Conservation (phyloP, 2,888 invertebrate genomes). For the Cheilosia pagana region DNA sequence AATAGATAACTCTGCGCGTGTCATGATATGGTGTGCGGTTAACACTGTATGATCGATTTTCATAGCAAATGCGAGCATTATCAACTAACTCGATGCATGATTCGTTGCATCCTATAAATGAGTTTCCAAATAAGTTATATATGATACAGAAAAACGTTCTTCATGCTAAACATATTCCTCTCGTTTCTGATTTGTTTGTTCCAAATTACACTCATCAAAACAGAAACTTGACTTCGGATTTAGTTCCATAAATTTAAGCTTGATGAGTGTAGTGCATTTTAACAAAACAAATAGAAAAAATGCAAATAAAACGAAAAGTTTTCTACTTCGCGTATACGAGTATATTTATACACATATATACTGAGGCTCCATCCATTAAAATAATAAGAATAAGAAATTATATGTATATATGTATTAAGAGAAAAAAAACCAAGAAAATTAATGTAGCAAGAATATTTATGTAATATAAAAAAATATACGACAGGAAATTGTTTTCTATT, state of each 20-base stretch:
- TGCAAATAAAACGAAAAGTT: constrained; percentile 44
- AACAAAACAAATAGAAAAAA: constrained; percentile 38
- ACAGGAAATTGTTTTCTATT: constrained; percentile 64
- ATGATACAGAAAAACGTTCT: constrained; percentile 8
- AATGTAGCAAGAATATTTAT: constrained; percentile 62
- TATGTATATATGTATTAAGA: constrained; percentile 13
- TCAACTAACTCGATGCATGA: constrained; percentile 22
- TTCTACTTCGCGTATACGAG: constrained; percentile 35
- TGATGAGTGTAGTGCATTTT: background rate
- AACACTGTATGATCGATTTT: background rate
- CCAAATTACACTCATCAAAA: background rate
- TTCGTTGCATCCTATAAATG: constrained; percentile 37
- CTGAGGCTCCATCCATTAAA: constrained; percentile 60
- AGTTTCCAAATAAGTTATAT: constrained; percentile 23
- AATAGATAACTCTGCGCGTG: background rate
- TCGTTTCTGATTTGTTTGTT: constrained; percentile 36
- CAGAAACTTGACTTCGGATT: no score
- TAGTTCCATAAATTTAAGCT: background rate
- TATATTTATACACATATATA: constrained; percentile 5
- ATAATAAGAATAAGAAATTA: constrained; percentile 62
- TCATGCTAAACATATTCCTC: constrained; percentile 70
- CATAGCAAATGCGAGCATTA: constrained; percentile 29
- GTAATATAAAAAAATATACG: constrained; percentile 50
- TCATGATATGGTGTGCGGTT: background rate
- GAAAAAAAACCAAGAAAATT: constrained; percentile 57